Conservation (phyloP, 2,113 vertebrate genomes). For the Lathamus discolor region DNA sequence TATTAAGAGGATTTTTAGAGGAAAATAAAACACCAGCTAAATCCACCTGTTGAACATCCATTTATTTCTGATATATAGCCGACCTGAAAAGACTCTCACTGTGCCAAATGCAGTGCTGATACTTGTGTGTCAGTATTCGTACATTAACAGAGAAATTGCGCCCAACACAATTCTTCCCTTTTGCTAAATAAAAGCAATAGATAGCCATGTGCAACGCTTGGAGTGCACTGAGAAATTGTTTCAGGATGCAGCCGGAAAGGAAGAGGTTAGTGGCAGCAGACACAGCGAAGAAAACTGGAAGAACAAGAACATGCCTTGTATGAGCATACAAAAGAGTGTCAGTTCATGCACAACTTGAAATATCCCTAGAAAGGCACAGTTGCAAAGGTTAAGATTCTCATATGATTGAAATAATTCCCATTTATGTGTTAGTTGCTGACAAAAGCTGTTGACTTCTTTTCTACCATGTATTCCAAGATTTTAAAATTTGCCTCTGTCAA, state of each 20-base stretch:
- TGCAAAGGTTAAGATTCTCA: slow-evolving; percentile 35
- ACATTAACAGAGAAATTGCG: neutral
- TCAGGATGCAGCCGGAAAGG: neutral
- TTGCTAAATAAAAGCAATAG: neutral
- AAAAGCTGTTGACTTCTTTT: slow-evolving; percentile 48
- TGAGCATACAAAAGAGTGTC: neutral
- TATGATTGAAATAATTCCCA: slow-evolving; percentile 32
- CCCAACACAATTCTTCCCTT: neutral
- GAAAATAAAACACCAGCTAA: neutral
- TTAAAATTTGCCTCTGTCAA: slow-evolving; percentile 19
- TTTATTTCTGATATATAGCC: neutral
- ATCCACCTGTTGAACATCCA: neutral
- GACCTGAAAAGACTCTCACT: neutral
- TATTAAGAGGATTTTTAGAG: neutral
- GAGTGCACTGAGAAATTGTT: neutral
- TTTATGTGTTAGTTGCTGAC: slow-evolving; percentile 32
- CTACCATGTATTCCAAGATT: slow-evolving; percentile 11
- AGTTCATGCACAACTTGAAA: neutral
- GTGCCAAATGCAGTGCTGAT: neutral
- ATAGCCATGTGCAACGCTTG: neutral
- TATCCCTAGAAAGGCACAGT: slow-evolving; percentile 30
- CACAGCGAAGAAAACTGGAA: neutral
- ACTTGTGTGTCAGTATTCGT: neutral
- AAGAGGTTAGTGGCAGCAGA: neutral
- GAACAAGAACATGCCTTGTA: slow-evolving; percentile 12